Base-by-base conservation (phyloP, 2,113 vertebrate species). In the Girardinichthys multiradiatus region DNA sequence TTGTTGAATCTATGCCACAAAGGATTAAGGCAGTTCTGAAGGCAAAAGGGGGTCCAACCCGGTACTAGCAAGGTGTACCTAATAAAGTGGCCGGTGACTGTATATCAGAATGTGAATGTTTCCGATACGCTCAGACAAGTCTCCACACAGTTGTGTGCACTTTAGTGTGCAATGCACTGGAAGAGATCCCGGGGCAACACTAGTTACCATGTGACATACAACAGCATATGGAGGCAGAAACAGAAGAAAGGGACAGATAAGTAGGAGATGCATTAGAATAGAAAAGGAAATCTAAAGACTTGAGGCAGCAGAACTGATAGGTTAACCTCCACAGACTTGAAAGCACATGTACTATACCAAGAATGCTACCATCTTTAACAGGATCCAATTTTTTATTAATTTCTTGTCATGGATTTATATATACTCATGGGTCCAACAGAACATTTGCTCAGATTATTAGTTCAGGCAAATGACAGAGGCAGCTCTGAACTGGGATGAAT, bases 141-240 rank as follows among this genome's bases (percentile, higher is more conserved):
- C 86, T 78, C 62, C 58, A 72, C 80, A 82, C 81, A 77, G 77
- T 74, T 64, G 61, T 72, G 80, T 76, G 81, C 76, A 80, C 76
- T 86, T 82, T 80, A 72, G 71, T 77, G 79, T 62, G 74, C 85
- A 87, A 84, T 86, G 77, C 68, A 76, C 57, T 72, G 76, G 79
- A 84, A 82, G 67, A 73, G 76, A 84, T 72, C 79, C 81, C n/a
- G 5, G 72, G 79, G 80, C 78, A 75, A 24, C 51, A 58, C 80
- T 60, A 77, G 42, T 19, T 63, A 71, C 76, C 81, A 82, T 85
- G 82, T 86, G 84, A 87, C 86, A 83, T 42, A 54, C 35, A 39
- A 70, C 79, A 72, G 70, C 73, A 79, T 77, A 83, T 24, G 11
- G 59, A 71, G 54, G 57, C 24, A 26, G 31, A 67, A 9, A 51